Evolutionary conservation across 1,140 invertebrate species (phyloP).

Genomic region (Paraescarpia echinospica): DNA sequence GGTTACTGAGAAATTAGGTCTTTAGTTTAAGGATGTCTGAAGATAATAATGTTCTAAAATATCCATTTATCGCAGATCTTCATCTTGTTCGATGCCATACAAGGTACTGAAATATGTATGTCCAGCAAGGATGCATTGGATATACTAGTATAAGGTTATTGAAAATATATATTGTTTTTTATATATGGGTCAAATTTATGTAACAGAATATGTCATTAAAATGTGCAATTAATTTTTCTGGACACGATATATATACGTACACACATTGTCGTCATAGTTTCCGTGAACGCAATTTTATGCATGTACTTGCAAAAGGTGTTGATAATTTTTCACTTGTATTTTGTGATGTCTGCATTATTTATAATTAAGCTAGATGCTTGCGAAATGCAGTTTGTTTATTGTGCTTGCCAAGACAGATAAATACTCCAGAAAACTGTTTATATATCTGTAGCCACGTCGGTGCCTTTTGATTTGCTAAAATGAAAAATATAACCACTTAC

Average conservation of each 20-base stretch:
- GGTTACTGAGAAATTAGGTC: background rate
- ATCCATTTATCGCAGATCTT: background rate
- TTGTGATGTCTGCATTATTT: background rate
- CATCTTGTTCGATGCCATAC: background rate
- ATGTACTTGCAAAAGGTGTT: background rate
- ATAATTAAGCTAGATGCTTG: background rate
- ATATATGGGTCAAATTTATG: background rate
- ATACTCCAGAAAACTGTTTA: background rate
- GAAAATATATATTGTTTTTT: too few species aligned
- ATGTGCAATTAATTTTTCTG: background rate
- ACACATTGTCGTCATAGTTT: background rate
- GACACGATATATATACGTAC: background rate
- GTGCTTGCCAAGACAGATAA: background rate
- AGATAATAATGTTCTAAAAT: background rate
- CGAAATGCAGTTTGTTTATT: background rate
- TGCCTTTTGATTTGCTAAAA: conserved; percentile 1
- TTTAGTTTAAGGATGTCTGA: background rate
- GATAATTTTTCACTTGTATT: background rate
- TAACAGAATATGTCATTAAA: too few species aligned
- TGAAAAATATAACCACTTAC: background rate
- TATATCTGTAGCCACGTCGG: background rate
- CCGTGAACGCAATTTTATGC: background rate
- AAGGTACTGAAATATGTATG: background rate
- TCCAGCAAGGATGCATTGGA: background rate
- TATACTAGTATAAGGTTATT: background rate